Percentiles rank a stretch among this genome's conserved stretches.
Conservation (phyloP, 2,888 invertebrate genomes). For the Phasia obesa region DNA sequence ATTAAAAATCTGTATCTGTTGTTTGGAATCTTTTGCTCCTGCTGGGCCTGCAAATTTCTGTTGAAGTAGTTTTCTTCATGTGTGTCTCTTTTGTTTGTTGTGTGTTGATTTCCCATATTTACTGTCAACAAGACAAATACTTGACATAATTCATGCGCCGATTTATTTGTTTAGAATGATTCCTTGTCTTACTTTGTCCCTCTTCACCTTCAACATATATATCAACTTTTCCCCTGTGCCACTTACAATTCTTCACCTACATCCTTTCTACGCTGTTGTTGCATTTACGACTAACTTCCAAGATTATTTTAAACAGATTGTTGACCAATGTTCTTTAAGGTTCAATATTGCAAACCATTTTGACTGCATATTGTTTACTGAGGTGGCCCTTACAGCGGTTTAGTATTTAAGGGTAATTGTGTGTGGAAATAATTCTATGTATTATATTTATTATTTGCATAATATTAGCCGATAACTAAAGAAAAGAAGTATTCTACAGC, state of each 20-base stretch:
- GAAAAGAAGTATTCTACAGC: slow-evolving; percentile 11
- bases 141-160: slow-evolving; percentile 82
- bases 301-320: slow-evolving; percentile 55
- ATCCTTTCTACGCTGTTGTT: slow-evolving; percentile 4
- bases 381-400: slow-evolving; percentile 15
- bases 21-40: slow-evolving; percentile 80
- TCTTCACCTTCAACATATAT: slow-evolving; percentile 32
- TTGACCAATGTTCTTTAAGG: slow-evolving; percentile 33
- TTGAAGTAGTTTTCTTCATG: slow-evolving; percentile 71
- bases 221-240: background rate
- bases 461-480: slow-evolving; percentile 61
- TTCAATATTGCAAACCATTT: slow-evolving; percentile 32
- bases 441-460: slow-evolving; percentile 63
- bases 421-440: background rate
- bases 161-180: slow-evolving; percentile 74
- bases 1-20: slow-evolving; percentile 76
- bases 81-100: slow-evolving; percentile 74
- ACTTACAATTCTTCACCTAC: slow-evolving; percentile 17
- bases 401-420: slow-evolving; percentile 29
- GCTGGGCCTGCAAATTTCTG: slow-evolving; percentile 76
- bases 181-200: slow-evolving; percentile 60
- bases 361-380: background rate
- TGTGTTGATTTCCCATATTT: slow-evolving; percentile 82
- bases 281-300: slow-evolving; percentile 25
- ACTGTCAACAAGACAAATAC: slow-evolving; percentile 83